Evolutionary conservation across 1,140 invertebrate species (phyloP), one percentile per base, ranked within the genome.

Genomic region (Eulimnadia texana): DNA sequence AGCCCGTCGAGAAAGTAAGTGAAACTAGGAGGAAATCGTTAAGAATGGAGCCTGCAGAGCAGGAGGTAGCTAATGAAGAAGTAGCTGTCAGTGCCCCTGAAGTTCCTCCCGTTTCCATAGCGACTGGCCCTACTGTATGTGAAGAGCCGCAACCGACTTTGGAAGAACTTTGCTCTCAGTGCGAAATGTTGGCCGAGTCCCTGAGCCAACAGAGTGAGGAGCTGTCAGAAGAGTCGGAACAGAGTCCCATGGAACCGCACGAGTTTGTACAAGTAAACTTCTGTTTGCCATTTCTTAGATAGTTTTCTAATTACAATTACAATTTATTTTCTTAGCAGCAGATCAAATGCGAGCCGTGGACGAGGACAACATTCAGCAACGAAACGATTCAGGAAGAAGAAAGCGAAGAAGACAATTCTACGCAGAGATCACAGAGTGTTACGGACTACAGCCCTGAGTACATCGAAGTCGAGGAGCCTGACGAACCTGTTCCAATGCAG

Each of bases 401-500:
- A 20, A 52, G n/a, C 50, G 23, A 23, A 57, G 55, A 19, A 2
- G 55, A 19, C 55, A 9, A 33, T 11, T 20, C 27, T 22, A 16
- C 11, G 24, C 27, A 19, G 50, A 19, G 50, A 23, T 52, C 50
- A 27, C 13, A 23, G 10, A 27, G 55, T 16, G 24, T 23, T 11
- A 27, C 27, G 3, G 55, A 57, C 20, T 57, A 57, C 55, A 57
- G 56, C 29, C 62, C 50, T 20, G 62, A 63, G 27, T 63, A 63
- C 64, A 84, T 88, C 58, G 86, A 89, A 72, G 81, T 90, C 0
- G 84, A 86, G 69, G 86, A 89, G 72, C 80, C 82, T 1, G 74
- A 82, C 62, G 85, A 88, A 71, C 83, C 84, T 2, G 86, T 88
- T 13, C 85, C 86, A 16, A 89, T 83, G 77, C 83, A 85, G 71